A percentile compares a stretch with the other conserved stretches of the same genome.
These are phyloP conservation scores for Xiphophorus couchianus DNA, from an alignment of 2,113 vertebrate genomes.

Conservation along the genomic window DNA sequence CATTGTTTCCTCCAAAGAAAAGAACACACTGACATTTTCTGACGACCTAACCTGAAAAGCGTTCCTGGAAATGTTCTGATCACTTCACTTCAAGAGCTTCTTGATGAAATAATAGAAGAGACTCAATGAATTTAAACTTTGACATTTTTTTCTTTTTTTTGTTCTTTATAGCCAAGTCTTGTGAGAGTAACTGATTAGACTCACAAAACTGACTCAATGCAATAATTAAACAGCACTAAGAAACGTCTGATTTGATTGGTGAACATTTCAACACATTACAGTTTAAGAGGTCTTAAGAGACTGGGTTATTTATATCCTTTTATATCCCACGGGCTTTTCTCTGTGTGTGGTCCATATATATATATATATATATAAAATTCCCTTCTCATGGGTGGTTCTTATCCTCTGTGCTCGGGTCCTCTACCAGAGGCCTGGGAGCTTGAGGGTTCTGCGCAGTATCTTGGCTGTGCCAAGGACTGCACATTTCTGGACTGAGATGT, in stretches of 20 bases:
- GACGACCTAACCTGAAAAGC: slow-evolving; percentile 4
- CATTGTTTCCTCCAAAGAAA: slow-evolving; percentile 2
- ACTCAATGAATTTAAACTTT: neutral
- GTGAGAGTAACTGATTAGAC: neutral
- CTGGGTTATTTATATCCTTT: no score
- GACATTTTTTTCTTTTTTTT: neutral
- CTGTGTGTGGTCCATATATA: no score
- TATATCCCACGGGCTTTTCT: no score
- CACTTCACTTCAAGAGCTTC: neutral
- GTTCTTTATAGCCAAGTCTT: neutral
- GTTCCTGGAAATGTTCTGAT: neutral
- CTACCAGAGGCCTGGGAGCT: no score
- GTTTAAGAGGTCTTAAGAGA: no score
- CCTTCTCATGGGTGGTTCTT: no score
- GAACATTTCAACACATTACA: neutral
- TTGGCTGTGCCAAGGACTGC: no score
- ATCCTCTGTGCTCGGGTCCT: no score
- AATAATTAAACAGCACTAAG: neutral
- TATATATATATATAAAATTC: no score
- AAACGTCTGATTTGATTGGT: neutral
- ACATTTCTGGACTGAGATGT: no score
- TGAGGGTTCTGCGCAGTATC: no score
- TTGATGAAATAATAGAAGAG: neutral
- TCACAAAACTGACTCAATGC: neutral
- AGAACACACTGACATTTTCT: neutral